These are phyloP conservation scores for Menidia beryllina DNA, from an alignment of 2,113 vertebrate species.

Conservation along the genomic window DNA sequence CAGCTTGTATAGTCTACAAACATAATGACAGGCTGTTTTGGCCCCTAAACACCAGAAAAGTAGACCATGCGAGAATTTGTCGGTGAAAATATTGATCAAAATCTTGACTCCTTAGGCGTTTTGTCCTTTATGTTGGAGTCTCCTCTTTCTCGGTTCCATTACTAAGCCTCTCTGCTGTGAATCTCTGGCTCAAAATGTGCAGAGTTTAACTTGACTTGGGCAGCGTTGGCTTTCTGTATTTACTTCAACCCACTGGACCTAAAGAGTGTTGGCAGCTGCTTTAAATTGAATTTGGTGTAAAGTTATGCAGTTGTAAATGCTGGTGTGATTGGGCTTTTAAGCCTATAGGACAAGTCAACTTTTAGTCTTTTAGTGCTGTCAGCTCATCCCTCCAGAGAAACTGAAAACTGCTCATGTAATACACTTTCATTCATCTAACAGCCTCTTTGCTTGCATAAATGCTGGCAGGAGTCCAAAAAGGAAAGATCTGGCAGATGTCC, in stretches of 20 bases:
- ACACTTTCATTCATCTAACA: slow-evolving; percentile 50
- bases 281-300: neutral
- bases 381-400: slow-evolving; percentile 31
- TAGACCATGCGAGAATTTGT: no score
- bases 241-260: neutral
- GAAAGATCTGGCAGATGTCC: slow-evolving; percentile 69
- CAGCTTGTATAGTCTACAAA: no score
- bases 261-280: neutral
- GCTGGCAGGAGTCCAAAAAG: slow-evolving; percentile 64
- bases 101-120: no score
- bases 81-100: no score
- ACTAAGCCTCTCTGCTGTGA: no score
- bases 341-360: slow-evolving; percentile 5
- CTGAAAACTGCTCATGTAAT: slow-evolving; percentile 42
- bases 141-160: no score
- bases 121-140: no score
- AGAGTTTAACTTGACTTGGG: neutral
- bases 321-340: neutral
- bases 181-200: neutral
- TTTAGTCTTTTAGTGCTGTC: slow-evolving; percentile 33
- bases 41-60: no score
- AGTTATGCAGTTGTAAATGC: neutral
- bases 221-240: neutral
- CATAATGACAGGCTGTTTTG: no score
- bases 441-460: slow-evolving; percentile 66